phyloP scores from a whole-genome alignment of 37 sponge, comb jelly and placozoan genomes.

The Diacarnus erythraeanus region DNA sequence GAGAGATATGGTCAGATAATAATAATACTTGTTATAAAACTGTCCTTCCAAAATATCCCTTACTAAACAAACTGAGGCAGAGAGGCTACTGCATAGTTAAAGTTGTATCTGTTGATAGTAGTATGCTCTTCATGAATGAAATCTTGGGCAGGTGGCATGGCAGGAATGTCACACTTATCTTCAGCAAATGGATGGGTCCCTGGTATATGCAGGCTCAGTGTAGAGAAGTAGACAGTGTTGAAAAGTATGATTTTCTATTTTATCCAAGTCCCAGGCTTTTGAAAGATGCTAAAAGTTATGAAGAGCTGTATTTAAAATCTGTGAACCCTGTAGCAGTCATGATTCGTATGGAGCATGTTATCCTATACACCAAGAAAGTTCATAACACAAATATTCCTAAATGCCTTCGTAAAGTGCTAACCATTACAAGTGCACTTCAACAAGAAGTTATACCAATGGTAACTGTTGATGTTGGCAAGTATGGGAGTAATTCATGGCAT shows the following conservation, averaged over 20 bases:
- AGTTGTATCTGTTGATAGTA: not conserved
- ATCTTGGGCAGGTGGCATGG: not conserved
- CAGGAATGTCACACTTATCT: constrained; percentile 8
- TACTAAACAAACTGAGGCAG: not conserved
- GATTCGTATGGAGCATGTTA: constrained; percentile 4
- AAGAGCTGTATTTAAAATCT: not conserved
- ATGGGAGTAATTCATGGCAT: constrained; percentile 15
- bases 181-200: constrained; percentile 9
- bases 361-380: not conserved
- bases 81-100: not conserved
- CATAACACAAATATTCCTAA: not conserved
- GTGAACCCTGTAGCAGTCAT: constrained; percentile 3
- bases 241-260: not conserved
- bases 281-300: not conserved
- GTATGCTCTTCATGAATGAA: not conserved
- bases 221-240: not conserved
- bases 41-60: not conserved
- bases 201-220: not conserved
- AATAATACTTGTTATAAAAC: not conserved
- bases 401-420: not conserved
- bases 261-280: not conserved
- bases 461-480: constrained; percentile 12
- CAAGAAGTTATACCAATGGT: not conserved
- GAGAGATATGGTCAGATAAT: not conserved
- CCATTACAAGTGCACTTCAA: not conserved